Evolutionary conservation across 2,888 invertebrate species (phyloP).

Genomic region (Volucella zonaria): DNA sequence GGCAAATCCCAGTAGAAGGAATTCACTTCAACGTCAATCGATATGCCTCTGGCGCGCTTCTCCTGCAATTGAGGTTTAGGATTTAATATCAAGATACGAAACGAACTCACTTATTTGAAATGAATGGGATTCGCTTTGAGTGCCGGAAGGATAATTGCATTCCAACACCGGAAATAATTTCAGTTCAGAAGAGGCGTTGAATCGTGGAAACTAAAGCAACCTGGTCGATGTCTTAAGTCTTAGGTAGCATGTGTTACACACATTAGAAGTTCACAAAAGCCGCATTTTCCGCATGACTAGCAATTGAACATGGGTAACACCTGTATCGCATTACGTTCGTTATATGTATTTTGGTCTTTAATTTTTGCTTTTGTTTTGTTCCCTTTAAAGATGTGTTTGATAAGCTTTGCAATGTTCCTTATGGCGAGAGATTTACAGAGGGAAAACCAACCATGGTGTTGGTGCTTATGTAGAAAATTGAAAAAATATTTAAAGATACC

Average conservation of each 20-base stretch:
- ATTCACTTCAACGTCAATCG: constrained; percentile 28
- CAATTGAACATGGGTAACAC: too few species aligned
- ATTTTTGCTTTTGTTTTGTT: too few species aligned
- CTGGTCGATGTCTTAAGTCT: constrained; percentile 28
- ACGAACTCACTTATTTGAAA: constrained; percentile 46
- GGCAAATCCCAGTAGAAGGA: not conserved
- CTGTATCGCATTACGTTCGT: too few species aligned
- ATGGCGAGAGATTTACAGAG: too few species aligned
- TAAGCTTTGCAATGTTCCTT: too few species aligned
- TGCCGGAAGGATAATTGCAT: constrained; percentile 60
- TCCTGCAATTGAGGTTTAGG: constrained; percentile 45
- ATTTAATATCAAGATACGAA: constrained; percentile 54
- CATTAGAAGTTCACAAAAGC: not conserved
- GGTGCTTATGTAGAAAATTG: too few species aligned
- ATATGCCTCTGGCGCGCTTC: constrained; percentile 4
- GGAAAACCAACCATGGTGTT: too few species aligned
- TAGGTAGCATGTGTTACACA: constrained; percentile 17
- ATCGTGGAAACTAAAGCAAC: constrained; percentile 26
- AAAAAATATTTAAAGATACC: too few species aligned
- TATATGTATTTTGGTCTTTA: too few species aligned
- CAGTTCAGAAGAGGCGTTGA: constrained; percentile 40
- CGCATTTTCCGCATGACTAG: constrained; percentile 8
- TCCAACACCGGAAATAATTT: constrained; percentile 59
- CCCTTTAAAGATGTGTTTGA: too few species aligned
- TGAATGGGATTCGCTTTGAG: constrained; percentile 51